Base-by-base conservation (phyloP, 1,140 invertebrate genomes). In the Matsumurasca onukii region DNA sequence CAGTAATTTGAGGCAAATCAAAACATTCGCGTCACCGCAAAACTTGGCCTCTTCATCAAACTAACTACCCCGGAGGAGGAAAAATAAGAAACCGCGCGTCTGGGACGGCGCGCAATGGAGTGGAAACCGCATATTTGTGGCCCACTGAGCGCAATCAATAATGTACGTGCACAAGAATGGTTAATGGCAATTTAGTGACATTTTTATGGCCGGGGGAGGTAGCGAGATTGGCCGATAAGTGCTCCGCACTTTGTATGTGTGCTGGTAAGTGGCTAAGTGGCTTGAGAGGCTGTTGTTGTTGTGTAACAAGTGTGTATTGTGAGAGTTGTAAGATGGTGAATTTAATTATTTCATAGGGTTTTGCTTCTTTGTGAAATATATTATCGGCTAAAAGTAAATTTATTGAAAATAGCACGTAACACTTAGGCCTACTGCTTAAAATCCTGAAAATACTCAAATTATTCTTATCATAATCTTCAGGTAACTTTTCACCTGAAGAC, bases 31-130 rank as follows among this genome's bases (percentile, higher is more conserved):
- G 27, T 62, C 24, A 62, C 59, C 59, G 31, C 29, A 62, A 62
- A 62, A n/a, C 22, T 62, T 62, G 22, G 59, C 59, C 59, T 27
- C 59, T 62, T 31, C 59, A 62, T 62, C 59, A 62, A 62, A 62
- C 30, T 62, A 62, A 62, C 59, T 62, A 62, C 59, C 29, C 9
- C 59, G 34, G 5, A 39, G 17, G 34, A 39, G 5, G 34, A 17
- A 39, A 39, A 39, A 39, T 39, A 39, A 39, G 34, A 39, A 39
- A 39, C 34, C 5, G 34, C 34, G 34, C 34, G 34, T 17, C 34
- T 39, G 5, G 17, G 34, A n/a, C n/a, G n/a, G n/a, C n/a, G 34
- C 34, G 34, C 34, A 39, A 39, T 39, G 34, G 34, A 39, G 34
- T 39, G 34, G 34, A 39, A 39, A 9, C 34, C 34, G 34, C 34